Evolutionary conservation across 2,113 vertebrate species (phyloP), one percentile per base, ranked within the genome.

Genomic region (Aldabrachelys gigantea): DNA sequence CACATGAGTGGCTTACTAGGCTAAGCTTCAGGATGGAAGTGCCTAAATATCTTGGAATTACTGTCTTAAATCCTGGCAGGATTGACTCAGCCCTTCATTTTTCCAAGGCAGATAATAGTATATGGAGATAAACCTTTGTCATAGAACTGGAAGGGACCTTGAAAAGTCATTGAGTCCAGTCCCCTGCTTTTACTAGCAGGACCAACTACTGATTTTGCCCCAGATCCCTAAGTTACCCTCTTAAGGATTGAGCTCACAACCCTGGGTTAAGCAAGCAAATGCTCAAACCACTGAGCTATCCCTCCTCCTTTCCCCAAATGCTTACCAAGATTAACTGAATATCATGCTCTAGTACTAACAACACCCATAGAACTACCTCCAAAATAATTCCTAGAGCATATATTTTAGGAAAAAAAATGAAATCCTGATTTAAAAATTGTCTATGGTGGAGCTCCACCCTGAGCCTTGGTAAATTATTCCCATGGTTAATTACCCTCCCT

Each of bases 31-130:
- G n/a, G 13, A 56, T 6, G 50, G 89, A 78, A 92, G 14, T 2
- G 17, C 1, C 21, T 44, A 10, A 29, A 22, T 12, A 80, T 87
- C 85, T 86, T 57, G 78, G 44, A 5, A 87, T 19, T 80, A 88
- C 29, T 21, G 22, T 2, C 25, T 57, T 62, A 8, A 7, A 5
- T 93, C 27, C 27, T 88, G 0, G 0, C 14, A 31, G 16, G 0
- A 0, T 85, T 85, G 31, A 35, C 35, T 72, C 80, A 8, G 6
- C 38, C 6, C 27, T 24, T 89, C 80, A 24, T 88, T 88, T 86
- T 6, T 25, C 25, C 14, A 22, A 59, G 27, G 4, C 0, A 1
- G 11, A 47, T 25, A 72, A 47, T 47, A 47, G 10, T 47, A 10
- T 47, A 10, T 47, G 47, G 47, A 47, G 47, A 47, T 47, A 47